A percentile compares a stretch with the other conserved stretches of the same genome.
Conservation (phyloP, 2,113 vertebrate genomes). For the Gavia stellata region DNA sequence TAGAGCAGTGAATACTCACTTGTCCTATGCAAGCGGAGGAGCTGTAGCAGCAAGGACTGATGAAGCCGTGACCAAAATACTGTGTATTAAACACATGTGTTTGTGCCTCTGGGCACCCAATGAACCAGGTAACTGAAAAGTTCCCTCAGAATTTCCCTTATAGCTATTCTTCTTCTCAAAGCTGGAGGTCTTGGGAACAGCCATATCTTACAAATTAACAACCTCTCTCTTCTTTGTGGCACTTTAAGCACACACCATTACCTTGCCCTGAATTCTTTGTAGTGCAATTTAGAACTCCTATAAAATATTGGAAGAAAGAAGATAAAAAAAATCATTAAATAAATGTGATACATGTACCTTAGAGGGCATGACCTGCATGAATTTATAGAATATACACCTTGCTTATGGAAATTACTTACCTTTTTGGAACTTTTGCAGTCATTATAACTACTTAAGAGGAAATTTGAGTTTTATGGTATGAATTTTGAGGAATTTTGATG, state of each 20-base stretch:
- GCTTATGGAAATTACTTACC: background rate
- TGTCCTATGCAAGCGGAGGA: accelerated
- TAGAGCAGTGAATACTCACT: background rate
- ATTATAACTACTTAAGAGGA: background rate
- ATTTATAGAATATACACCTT: background rate
- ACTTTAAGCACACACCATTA: slow-evolving; percentile 10
- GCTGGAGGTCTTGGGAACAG: slow-evolving; percentile 37
- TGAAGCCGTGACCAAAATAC: background rate
- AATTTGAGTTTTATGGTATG: background rate
- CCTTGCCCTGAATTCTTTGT: slow-evolving; percentile 3
- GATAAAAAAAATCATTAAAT: background rate
- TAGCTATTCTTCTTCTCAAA: slow-evolving; percentile 19
- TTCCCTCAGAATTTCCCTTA: slow-evolving; percentile 1
- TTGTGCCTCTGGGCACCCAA: slow-evolving; percentile 35
- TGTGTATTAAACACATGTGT: slow-evolving; percentile 12
- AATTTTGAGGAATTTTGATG: background rate
- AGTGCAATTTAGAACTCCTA: background rate
- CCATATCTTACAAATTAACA: slow-evolving; percentile 41
- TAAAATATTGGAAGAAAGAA: background rate
- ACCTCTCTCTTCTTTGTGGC: background rate
- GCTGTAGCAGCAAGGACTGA: background rate
- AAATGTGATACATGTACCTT: background rate
- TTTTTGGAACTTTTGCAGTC: background rate
- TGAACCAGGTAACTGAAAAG: slow-evolving; percentile 26
- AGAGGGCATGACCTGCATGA: background rate